Evolutionary conservation across 2,888 invertebrate species (phyloP).

Genomic region (Athalia rosae): DNA sequence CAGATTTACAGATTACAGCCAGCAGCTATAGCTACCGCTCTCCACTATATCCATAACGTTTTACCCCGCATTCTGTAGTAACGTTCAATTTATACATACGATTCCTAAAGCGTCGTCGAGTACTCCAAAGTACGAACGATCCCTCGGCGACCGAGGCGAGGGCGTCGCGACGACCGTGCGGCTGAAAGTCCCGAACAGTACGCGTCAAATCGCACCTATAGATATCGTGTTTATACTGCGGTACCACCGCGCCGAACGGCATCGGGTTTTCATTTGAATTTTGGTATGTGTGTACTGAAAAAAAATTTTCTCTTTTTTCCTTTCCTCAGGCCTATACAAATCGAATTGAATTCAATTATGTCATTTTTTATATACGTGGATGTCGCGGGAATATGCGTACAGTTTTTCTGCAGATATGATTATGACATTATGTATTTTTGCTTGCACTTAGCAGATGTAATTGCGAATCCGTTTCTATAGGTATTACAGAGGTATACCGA

Average conservation of each 20-base stretch:
- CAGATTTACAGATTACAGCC: constrained; percentile 73
- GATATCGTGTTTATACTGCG: constrained; percentile 67
- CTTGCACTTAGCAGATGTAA: no score
- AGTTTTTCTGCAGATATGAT: no score
- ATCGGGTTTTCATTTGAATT: constrained; percentile 30
- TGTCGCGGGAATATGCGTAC: no score
- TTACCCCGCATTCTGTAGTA: constrained; percentile 44
- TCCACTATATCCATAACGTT: constrained; percentile 47
- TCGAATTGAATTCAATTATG: not conserved
- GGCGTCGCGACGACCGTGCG: constrained; percentile 26
- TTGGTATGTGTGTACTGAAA: not conserved
- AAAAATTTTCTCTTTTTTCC: constrained; percentile 8
- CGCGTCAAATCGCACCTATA: constrained; percentile 71
- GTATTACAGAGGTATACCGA: no score
- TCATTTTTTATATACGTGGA: not conserved
- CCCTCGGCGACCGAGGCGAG: constrained; percentile 45
- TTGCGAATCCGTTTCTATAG: no score
- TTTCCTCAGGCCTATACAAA: not conserved
- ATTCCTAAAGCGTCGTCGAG: constrained; percentile 64
- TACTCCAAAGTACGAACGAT: constrained; percentile 52
- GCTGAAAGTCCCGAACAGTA: constrained; percentile 41
- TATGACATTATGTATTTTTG: no score
- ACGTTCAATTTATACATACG: constrained; percentile 55
- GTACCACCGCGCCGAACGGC: constrained; percentile 48
- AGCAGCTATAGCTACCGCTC: constrained; percentile 52